Conservation (phyloP, 2,113 vertebrate species). For the Butorides virescens region DNA sequence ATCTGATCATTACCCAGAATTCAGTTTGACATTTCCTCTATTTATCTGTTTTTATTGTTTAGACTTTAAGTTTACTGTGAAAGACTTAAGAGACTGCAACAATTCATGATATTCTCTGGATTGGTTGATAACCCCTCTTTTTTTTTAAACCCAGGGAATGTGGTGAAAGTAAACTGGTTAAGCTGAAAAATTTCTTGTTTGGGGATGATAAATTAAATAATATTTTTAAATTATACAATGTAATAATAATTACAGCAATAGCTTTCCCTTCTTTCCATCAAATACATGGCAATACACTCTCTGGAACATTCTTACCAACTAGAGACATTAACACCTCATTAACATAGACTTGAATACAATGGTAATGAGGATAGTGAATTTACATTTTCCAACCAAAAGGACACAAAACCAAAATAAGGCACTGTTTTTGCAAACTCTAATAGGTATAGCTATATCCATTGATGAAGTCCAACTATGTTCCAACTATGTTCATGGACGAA, state of each 20-base stretch:
- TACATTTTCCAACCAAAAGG: background rate
- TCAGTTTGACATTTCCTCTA: constrained; percentile 73
- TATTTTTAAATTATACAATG: background rate
- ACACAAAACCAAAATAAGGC: background rate
- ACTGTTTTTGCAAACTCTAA: background rate
- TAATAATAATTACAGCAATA: background rate
- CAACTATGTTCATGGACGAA: background rate
- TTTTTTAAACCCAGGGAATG: constrained; percentile 13
- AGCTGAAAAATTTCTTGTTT: background rate
- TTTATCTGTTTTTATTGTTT: constrained; percentile 74
- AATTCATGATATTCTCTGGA: constrained; percentile 46
- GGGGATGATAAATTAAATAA: background rate
- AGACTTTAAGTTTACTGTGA: constrained; percentile 72
- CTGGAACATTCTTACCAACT: background rate
- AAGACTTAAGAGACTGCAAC: constrained; percentile 74
- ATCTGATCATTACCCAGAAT: constrained; percentile 90
- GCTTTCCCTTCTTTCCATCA: background rate
- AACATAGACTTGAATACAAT: constrained; percentile 5
- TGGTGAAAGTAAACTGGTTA: background rate
- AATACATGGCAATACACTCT: background rate
- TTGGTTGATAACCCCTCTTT: constrained; percentile 32
- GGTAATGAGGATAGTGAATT: constrained; percentile 5
- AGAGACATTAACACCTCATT: background rate
- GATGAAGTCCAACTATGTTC: background rate
- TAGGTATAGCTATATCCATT: background rate